Percentiles rank a stretch among this genome's conserved stretches.
Evolutionary conservation across 92 coral and sea anemone genomes (phyloP).

Genomic region (Blastomussa wellsi): DNA sequence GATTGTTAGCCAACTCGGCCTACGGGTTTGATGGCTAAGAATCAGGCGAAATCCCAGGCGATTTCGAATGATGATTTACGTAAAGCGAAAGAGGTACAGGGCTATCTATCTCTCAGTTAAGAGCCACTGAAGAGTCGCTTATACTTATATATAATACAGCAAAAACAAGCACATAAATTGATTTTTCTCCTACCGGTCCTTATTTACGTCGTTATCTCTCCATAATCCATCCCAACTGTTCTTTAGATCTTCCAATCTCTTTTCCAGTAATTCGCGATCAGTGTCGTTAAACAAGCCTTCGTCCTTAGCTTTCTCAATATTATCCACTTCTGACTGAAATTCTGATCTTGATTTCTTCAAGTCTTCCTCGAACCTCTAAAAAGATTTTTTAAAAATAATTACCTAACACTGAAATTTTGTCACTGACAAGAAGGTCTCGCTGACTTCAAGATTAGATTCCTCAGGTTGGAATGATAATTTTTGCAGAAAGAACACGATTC

Average conservation of each 20-base stretch:
- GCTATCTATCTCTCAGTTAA: no score
- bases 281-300: slow-evolving; percentile 19
- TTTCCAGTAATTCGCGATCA: slow-evolving; percentile 7
- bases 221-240: slow-evolving; percentile 21
- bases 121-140: no score
- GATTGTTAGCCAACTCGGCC: no score
- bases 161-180: background rate
- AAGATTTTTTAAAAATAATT: background rate
- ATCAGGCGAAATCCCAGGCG: no score
- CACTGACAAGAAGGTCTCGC: background rate
- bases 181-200: slow-evolving; percentile 24
- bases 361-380: slow-evolving; percentile 24
- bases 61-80: no score
- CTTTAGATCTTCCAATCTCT: slow-evolving; percentile 19
- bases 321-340: slow-evolving; percentile 15
- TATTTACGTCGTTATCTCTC: slow-evolving; percentile 16
- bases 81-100: no score
- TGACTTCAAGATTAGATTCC: background rate
- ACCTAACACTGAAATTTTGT: background rate
- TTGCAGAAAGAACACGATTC: background rate
- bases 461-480: background rate
- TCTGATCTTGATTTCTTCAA: slow-evolving; percentile 7
- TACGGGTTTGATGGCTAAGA: no score
- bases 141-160: background rate
- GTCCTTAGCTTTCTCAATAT: slow-evolving; percentile 21